Percentiles rank a stretch among this genome's conserved stretches.
These are phyloP conservation scores for Macaca mulatta DNA, from an alignment of 2,113 vertebrate genomes.

Conservation along the genomic window DNA sequence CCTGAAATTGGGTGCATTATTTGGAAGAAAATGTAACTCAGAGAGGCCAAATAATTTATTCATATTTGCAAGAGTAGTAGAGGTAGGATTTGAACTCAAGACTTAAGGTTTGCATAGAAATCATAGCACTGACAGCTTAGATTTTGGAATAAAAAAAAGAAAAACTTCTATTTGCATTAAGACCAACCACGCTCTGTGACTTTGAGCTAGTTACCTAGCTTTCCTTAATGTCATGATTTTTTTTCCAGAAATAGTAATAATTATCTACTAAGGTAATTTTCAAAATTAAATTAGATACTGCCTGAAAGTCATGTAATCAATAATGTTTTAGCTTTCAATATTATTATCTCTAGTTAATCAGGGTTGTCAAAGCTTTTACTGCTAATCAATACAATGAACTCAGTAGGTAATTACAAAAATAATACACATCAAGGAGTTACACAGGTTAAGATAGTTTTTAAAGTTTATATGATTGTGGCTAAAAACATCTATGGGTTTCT, in stretches of 20 bases:
- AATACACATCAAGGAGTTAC: not conserved
- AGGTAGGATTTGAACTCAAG: not conserved
- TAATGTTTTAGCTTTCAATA: slow-evolving; percentile 1
- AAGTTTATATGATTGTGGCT: not conserved
- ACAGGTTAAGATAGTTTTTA: not conserved
- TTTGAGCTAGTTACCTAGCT: not conserved
- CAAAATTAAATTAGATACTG: not conserved
- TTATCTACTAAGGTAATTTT: not conserved
- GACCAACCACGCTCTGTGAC: not conserved
- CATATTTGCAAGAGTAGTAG: not conserved
- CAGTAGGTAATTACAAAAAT: not conserved
- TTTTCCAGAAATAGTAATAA: slow-evolving; percentile 2
- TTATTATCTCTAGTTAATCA: not conserved
- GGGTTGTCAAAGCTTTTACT: not conserved
- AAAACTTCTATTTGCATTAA: not conserved
- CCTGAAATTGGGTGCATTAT: not conserved
- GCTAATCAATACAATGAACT: not conserved
- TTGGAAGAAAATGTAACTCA: not conserved
- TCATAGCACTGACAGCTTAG: not conserved
- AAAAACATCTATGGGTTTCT: not conserved
- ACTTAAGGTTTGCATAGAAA: not conserved
- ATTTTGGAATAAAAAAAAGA: not conserved
- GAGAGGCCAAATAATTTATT: not conserved
- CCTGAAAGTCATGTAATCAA: not conserved
- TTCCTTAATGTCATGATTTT: not conserved